Evolutionary conservation across 30 jellyfish, hydroid and myxozoan genomes (phyloP).

Genomic region (Hydractinia symbiolongicarpus): DNA sequence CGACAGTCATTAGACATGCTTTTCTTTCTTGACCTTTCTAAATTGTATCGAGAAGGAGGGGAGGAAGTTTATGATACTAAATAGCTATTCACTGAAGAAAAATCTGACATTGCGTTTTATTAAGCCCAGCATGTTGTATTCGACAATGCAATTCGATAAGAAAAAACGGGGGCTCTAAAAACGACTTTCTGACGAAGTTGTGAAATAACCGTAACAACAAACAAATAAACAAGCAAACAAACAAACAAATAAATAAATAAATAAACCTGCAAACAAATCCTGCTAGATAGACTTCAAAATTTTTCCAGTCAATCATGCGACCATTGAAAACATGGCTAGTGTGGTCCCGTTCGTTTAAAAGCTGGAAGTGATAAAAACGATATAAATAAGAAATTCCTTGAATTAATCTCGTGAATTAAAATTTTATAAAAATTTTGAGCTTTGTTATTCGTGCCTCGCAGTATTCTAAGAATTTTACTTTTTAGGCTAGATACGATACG

Average conservation of each 20-base stretch:
- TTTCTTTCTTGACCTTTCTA: too few relatives aligned
- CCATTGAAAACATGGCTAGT: slow-evolving; percentile 50
- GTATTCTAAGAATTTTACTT: background rate
- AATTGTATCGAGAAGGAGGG: too few relatives aligned
- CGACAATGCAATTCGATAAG: too few relatives aligned
- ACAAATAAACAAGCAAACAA: too few relatives aligned
- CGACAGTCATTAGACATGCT: too few relatives aligned
- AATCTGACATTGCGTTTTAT: too few relatives aligned
- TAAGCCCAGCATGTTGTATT: too few relatives aligned
- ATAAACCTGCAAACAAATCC: slow-evolving; percentile 59
- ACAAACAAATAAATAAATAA: background rate
- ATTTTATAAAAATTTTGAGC: background rate
- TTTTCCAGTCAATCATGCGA: slow-evolving; percentile 38
- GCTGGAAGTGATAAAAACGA: slow-evolving; percentile 26
- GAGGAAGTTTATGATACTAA: too few relatives aligned
- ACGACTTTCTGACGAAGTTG: too few relatives aligned
- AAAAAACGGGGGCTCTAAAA: too few relatives aligned
- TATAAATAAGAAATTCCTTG: background rate
- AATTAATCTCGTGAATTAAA: background rate
- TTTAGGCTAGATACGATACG: background rate
- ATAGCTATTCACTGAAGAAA: too few relatives aligned
- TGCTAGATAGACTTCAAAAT: slow-evolving; percentile 39
- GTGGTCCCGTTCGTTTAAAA: slow-evolving; percentile 55
- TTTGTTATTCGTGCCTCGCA: background rate
- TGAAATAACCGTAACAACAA: too few relatives aligned